Evolutionary conservation across 1,140 invertebrate genomes (phyloP).

Genomic region (Xylocopa sonorina): DNA sequence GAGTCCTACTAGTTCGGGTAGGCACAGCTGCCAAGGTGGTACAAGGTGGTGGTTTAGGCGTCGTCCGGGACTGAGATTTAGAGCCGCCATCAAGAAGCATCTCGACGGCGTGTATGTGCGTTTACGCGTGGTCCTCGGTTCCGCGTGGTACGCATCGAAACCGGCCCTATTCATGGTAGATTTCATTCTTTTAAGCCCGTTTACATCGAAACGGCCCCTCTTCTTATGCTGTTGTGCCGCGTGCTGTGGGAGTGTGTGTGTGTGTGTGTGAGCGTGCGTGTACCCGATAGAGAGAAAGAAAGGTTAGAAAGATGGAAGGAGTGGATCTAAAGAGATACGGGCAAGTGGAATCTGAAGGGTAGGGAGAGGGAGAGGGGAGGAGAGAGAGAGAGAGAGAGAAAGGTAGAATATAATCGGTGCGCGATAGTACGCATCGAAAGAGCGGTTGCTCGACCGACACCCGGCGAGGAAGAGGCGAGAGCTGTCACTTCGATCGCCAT

Average conservation of each 20-base stretch:
- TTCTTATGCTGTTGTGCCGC: conserved; percentile 50
- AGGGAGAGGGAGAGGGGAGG: conserved; percentile 9
- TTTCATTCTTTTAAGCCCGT: background rate
- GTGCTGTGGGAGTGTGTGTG: conserved; percentile 37
- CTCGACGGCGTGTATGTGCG: conserved; percentile 26
- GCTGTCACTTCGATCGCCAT: conserved; percentile 81
- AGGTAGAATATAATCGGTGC: conserved; percentile 19
- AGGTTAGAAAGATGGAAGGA: conserved; percentile 36
- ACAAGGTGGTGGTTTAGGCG: conserved; percentile 68
- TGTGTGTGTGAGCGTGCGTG: conserved; percentile 15
- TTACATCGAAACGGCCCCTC: conserved; percentile 18
- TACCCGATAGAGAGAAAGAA: background rate
- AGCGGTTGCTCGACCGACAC: conserved; percentile 36
- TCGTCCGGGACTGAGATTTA: conserved; percentile 64
- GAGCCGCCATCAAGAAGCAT: conserved; percentile 57
- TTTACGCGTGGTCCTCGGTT: conserved; percentile 11
- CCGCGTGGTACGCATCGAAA: conserved; percentile 52
- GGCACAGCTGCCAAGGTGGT: conserved; percentile 70
- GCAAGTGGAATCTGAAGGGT: background rate
- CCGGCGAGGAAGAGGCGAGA: conserved; percentile 64
- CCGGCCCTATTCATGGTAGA: background rate
- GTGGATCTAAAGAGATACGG: background rate
- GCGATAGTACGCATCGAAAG: conserved; percentile 30
- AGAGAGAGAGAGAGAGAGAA: conserved; percentile 6
- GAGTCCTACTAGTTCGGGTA: conserved; percentile 81